A percentile compares a stretch with the other conserved stretches of the same genome.
These are phyloP conservation scores for Pantherophis guttatus DNA, from an alignment of 2,113 vertebrate genomes.

Conservation along the genomic window DNA sequence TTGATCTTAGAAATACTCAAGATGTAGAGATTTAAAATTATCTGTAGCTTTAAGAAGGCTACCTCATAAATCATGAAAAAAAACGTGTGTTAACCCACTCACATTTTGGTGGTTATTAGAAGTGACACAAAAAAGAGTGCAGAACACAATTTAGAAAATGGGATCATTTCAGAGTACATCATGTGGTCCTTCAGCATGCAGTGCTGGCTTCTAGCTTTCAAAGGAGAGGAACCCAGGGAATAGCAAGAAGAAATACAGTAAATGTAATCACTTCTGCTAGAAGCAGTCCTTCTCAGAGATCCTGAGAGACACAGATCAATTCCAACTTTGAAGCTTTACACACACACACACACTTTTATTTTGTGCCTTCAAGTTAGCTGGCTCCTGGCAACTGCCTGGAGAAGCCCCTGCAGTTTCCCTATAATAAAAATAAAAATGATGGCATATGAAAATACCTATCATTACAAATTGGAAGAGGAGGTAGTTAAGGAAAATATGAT, in stretches of 20 bases:
- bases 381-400: neutral
- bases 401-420: neutral
- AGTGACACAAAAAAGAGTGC: neutral
- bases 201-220: neutral
- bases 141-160: neutral
- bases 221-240: neutral
- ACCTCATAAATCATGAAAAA: neutral
- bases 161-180: neutral
- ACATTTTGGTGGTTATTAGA: neutral
- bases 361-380: neutral
- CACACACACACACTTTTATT: neutral
- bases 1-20: slow-evolving; percentile 17
- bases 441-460: neutral
- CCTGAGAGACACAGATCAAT: neutral
- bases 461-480: no score
- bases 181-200: neutral
- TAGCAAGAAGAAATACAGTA: neutral
- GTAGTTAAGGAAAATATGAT: no score
- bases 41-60: fast-evolving
- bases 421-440: neutral
- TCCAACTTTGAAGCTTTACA: neutral
- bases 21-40: neutral
- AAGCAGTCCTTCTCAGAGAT: neutral
- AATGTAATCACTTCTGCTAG: neutral
- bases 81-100: fast-evolving